Evolutionary conservation across 2,113 vertebrate species (phyloP).

Genomic region (Petrocephalus zakoni): DNA sequence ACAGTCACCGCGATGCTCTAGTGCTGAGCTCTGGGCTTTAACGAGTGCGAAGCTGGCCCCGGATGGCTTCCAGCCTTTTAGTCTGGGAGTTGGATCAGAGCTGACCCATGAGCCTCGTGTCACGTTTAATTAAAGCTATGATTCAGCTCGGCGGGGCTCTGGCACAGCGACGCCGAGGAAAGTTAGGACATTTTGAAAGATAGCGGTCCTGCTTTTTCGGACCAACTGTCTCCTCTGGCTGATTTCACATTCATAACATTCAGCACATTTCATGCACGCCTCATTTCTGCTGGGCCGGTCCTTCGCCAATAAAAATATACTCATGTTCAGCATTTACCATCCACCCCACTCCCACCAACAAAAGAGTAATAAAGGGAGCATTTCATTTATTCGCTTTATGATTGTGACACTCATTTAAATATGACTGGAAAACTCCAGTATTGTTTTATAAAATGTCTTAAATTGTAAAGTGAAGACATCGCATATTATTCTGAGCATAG

Average conservation of each 20-base stretch:
- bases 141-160: constrained; percentile 46
- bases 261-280: constrained; percentile 64
- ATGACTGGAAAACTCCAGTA: constrained; percentile 34
- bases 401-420: constrained; percentile 42
- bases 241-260: constrained; percentile 52
- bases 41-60: constrained; percentile 38
- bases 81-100: constrained; percentile 49
- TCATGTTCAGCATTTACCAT: constrained; percentile 50
- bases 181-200: constrained; percentile 57
- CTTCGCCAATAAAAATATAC: constrained; percentile 63
- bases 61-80: constrained; percentile 27
- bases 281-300: constrained; percentile 63
- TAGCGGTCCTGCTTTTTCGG: constrained; percentile 51
- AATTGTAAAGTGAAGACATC: constrained; percentile 9
- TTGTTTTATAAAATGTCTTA: constrained; percentile 32
- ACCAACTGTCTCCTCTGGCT: constrained; percentile 66
- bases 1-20: constrained; percentile 22
- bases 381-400: constrained; percentile 32
- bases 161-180: constrained; percentile 33
- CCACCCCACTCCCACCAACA: constrained; percentile 49
- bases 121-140: constrained; percentile 57
- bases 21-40: constrained; percentile 32
- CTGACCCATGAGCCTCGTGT: constrained; percentile 47
- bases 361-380: constrained; percentile 33
- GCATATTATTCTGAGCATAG: not conserved